Conservation (phyloP, 2,797 vertebrate species). For the Acropternis orthonyx region DNA sequence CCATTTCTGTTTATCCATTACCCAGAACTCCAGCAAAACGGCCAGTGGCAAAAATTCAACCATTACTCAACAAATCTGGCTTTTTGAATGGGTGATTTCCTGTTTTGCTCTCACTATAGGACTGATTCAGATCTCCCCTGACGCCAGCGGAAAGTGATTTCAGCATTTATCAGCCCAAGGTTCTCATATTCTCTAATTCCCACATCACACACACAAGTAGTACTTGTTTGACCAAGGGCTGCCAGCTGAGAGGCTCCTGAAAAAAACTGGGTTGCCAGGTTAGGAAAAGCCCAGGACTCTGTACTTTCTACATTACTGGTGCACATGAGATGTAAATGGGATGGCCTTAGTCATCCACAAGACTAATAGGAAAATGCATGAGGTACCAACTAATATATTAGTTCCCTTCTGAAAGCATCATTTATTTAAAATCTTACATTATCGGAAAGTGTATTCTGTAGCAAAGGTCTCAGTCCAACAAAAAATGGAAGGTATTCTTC, state of each 20-base stretch:
- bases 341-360: not conserved
- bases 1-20: conserved; percentile 44
- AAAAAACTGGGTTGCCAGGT: not conserved
- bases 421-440: not conserved
- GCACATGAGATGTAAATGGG: not conserved
- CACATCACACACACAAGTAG: not conserved
- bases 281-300: not conserved
- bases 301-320: not conserved
- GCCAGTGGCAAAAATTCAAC: conserved; percentile 19
- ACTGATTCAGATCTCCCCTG: not conserved
- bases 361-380: not conserved
- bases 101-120: conserved; percentile 50
- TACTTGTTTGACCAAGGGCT: not conserved
- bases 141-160: not conserved
- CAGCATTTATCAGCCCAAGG: not conserved
- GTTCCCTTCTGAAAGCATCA: not conserved
- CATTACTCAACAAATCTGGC: conserved; percentile 54
- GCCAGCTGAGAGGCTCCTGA: not conserved
- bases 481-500: not conserved
- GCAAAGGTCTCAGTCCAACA: not conserved
- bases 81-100: conserved; percentile 56
- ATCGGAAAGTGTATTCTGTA: not conserved
- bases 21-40: conserved; percentile 19
- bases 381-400: not conserved
- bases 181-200: conserved; percentile 5